Evolutionary conservation across 2,888 invertebrate genomes (phyloP), one percentile per base, ranked within the genome.

Genomic region (Corbicula japonica): DNA sequence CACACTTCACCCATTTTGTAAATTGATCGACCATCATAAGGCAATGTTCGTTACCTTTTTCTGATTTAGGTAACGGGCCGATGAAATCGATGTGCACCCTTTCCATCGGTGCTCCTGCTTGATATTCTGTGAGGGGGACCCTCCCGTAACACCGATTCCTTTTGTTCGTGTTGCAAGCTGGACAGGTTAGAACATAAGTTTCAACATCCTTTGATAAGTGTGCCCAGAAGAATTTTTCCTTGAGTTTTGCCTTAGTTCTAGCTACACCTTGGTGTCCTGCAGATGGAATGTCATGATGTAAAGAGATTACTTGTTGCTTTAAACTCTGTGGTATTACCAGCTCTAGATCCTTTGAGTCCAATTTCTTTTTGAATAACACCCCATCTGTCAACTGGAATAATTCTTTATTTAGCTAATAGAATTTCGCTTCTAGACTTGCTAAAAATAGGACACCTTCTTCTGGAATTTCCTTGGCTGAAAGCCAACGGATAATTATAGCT

Each of bases 231-330:
- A 70, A 76, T 41, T 70, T n/a, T n/a, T n/a, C n/a, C n/a, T n/a
- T n/a, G n/a, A n/a, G n/a, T n/a, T n/a, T n/a, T n/a, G n/a, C n/a
- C 70, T 50, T 69, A 56, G 63, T 71, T 50, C 76, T 63, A 12
- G 76, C 65, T 10, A 76, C 60, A 23, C 65, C 71, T 35, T 76
- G 65, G 52, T 76, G 76, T 3, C 60, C 76, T n/a, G 63, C 32
- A 1, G 70, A 63, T 8, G 76, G 70, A 6, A 76, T 56, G 23
- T 76, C 23, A 23, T 54, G 54, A 34, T 70, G 70, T 28, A 58
- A 32, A 2, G 34, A 21, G 2, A 70, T 8, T 4, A 34, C 48
- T 3, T 15, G 10, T 34, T 70, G 28, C 26, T 28, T 41, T 8
- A 70, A 28, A 23, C 35, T 48, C 0, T 35, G 34, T 1, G 48